Evolutionary conservation across 2,888 invertebrate genomes (phyloP).

Genomic region (Furcula furcula): DNA sequence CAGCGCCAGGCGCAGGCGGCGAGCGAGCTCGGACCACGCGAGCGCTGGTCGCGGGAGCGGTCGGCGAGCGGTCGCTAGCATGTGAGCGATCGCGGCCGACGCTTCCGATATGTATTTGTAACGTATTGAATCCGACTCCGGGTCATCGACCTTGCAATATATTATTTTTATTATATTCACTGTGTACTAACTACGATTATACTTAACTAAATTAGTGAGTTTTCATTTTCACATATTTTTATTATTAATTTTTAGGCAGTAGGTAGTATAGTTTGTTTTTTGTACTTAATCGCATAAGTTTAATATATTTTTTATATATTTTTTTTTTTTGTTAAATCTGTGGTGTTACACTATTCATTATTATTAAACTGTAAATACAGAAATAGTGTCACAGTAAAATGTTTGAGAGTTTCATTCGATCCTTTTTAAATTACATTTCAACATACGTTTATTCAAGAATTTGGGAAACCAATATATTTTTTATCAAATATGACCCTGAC

Average conservation of each 20-base stretch:
- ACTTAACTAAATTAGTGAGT: too few relatives aligned
- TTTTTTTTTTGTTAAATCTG: background rate
- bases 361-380: too few relatives aligned
- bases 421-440: too few relatives aligned
- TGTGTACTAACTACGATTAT: too few relatives aligned
- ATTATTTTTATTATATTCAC: too few relatives aligned
- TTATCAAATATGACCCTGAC: too few relatives aligned
- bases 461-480: background rate
- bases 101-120: constrained; percentile 61
- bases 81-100: constrained; percentile 41
- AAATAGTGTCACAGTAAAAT: too few relatives aligned
- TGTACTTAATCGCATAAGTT: background rate
- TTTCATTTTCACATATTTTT: too few relatives aligned
- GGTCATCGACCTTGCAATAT: constrained; percentile 47
- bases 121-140: constrained; percentile 51
- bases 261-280: too few relatives aligned
- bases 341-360: too few relatives aligned
- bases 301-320: background rate
- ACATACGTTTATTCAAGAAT: background rate
- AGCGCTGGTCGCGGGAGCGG: constrained; percentile 30
- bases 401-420: too few relatives aligned
- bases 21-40: constrained; percentile 40
- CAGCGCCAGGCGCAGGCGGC: constrained; percentile 45
- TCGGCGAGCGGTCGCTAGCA: constrained; percentile 42
- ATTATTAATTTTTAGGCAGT: too few relatives aligned